Evolutionary conservation across 2,113 vertebrate genomes (phyloP), one percentile per base, ranked within the genome.

Genomic region (Rhynchomys soricoides): DNA sequence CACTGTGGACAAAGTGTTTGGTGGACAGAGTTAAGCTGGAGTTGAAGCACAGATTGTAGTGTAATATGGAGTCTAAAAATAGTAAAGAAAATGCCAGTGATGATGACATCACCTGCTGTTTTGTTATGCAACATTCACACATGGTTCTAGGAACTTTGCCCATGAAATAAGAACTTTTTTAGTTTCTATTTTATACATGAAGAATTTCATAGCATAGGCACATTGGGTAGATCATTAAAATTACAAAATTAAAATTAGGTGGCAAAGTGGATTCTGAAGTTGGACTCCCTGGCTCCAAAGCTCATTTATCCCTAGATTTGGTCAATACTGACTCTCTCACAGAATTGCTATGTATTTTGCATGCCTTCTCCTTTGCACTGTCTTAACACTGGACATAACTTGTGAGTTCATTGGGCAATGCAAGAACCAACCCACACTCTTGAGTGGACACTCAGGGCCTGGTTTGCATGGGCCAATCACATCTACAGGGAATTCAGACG

Each of bases 331-430:
- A 48, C 31, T 50, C 48, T 97, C 17, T 21, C n/a, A 37, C 34
- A 26, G 81, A 24, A 83, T 48, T 93, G 48, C 48, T 7, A 17
- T 31, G 40, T 8, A 62, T 43, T 59, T 89, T 52, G 73, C 88
- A 31, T 70, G 9, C 43, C 22, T 4, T 86, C 79, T 90, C 82
- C 66, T 92, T 87, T 90, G 74, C 37, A 19, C 26, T n/a, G 2
- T 74, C 50, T 96, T 78, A 64, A 96, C 92, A 91, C 40, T 24
- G 29, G 85, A 78, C 29, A 13, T 89, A 91, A 75, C 79, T 88
- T 96, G 19, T 90, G 75, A 91, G 59, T n/a, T 91, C 92, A 57
- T 15, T 75, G 43, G 52, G 15, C 59, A 94, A 0, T 64, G 11
- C 43, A 88, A 86, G 75, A 96, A 48, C 57, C 89, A 85, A 81